These are phyloP conservation scores for Nerophis lumbriciformis DNA, from an alignment of 2,113 vertebrate species.

Conservation along the genomic window DNA sequence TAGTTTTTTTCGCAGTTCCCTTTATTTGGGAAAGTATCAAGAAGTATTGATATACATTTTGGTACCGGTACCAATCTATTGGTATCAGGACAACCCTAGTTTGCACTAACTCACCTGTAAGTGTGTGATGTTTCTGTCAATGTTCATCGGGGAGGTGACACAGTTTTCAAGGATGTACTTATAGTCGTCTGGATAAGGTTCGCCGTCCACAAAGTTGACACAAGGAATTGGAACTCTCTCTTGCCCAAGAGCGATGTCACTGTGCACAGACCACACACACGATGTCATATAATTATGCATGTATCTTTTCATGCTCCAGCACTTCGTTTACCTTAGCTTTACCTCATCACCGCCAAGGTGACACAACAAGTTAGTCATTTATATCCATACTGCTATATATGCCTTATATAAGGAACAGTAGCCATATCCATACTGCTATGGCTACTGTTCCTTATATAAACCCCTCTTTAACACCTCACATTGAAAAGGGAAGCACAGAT, in stretches of 20 bases:
- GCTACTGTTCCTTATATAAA: background rate
- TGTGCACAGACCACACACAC: slow-evolving; percentile 47
- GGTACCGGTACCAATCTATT: too few species aligned
- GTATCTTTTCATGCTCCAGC: background rate
- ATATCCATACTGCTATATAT: background rate
- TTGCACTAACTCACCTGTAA: slow-evolving; percentile 77
- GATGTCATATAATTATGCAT: background rate
- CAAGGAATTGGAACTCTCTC: slow-evolving; percentile 89
- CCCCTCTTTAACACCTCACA: background rate
- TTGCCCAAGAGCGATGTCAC: slow-evolving; percentile 91
- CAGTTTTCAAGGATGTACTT: slow-evolving; percentile 95
- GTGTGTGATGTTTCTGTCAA: slow-evolving; percentile 96
- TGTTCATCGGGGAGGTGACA: slow-evolving; percentile 94
- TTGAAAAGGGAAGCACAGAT: background rate
- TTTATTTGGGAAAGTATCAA: too few species aligned
- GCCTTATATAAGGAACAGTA: too few species aligned
- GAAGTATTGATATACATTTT: too few species aligned
- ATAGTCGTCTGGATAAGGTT: slow-evolving; percentile 86
- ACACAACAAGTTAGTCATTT: background rate
- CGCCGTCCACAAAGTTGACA: slow-evolving; percentile 83
- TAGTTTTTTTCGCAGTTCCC: too few species aligned
- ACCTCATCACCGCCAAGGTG: background rate
- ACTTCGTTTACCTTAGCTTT: background rate
- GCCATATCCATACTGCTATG: background rate
- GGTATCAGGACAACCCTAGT: too few species aligned